These are phyloP conservation scores for Microctenopoma stevenorrisi DNA, from an alignment of 2,797 vertebrate species.

Conservation along the genomic window DNA sequence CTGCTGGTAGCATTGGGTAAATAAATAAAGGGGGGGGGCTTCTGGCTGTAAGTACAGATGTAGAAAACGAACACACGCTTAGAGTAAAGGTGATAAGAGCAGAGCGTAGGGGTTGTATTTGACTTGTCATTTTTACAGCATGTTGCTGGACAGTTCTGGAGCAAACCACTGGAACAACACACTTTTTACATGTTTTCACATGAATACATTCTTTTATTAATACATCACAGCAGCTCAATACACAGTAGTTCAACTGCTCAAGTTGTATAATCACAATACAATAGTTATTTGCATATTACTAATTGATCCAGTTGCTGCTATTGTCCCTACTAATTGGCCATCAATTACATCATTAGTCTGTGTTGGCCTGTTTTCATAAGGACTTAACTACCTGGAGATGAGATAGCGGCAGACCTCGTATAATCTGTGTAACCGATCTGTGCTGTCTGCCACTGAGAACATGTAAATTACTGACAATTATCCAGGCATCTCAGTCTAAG, in stretches of 20 bases:
- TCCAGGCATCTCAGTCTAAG: slow-evolving; percentile 44
- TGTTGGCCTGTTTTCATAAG: slow-evolving; percentile 65
- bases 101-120: background rate
- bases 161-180: background rate
- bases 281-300: slow-evolving; percentile 63
- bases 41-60: slow-evolving; percentile 35
- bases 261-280: slow-evolving; percentile 36
- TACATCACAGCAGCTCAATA: slow-evolving; percentile 11
- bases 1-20: slow-evolving; percentile 55
- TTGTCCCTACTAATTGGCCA: slow-evolving; percentile 69
- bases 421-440: slow-evolving; percentile 59
- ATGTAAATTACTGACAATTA: slow-evolving; percentile 63
- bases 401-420: slow-evolving; percentile 27
- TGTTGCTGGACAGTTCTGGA: background rate
- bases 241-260: slow-evolving; percentile 34
- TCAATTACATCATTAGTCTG: slow-evolving; percentile 72
- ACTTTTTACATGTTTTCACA: background rate
- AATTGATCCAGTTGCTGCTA: slow-evolving; percentile 62
- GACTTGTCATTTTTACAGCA: slow-evolving; percentile 11
- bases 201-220: background rate
- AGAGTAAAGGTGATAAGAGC: slow-evolving; percentile 23
- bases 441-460: slow-evolving; percentile 58
- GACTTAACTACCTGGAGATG: slow-evolving; percentile 47
- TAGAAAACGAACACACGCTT: slow-evolving; percentile 42
- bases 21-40: slow-evolving; percentile 5